Base-by-base conservation (phyloP, 1,140 invertebrate genomes). In the Drosophila lacertosa region DNA sequence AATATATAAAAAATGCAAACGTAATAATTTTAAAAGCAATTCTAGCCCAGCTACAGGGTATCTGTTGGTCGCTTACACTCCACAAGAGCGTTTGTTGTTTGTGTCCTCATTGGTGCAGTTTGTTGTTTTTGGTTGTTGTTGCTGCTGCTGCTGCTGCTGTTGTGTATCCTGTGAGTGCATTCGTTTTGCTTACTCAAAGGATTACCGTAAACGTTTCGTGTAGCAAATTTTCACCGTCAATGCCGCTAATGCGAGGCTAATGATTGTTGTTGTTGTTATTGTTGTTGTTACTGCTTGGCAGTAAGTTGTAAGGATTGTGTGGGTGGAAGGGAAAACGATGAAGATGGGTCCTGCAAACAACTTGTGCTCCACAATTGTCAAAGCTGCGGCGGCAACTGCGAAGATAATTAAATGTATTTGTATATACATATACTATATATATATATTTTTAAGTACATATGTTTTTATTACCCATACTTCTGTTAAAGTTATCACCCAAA, bases 131-230 rank as follows among this genome's bases (percentile, higher is more conserved):
- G 55, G 24, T 29, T 9, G 10, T 3, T 33, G n/a, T 35, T 57
- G 15, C 29, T 15, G 24, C 7, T 44, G 20, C 29, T 32, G 20
- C 6, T 26, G 45, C 15, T 16, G 16, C 13, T 57, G 20, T 10
- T 29, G 40, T 26, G 22, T 33, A 10, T 58, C 45, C 47, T 54
- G 15, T 40, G 35, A 48, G 51, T 64, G 35, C 66, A 70, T 51
- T 57, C 54, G 16, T 33, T 60, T 60, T 75, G 69, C 37, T 62
- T 75, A 60, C 73, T 50, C 55, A 75, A 67, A 75, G 73, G 62
- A 71, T 65, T 55, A 57, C 16, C 45, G 68, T 75, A 72, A 71
- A 66, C 73, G 68, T 75, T 72, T 62, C 68, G 50, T 54, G 67
- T 70, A 42, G 66, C 66, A 65, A 54, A 70, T 70, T 64, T 53